A percentile compares a stretch with the other conserved stretches of the same genome.
These are phyloP conservation scores for Seriola quinqueradiata DNA, from an alignment of 2,113 vertebrate species.

Conservation along the genomic window DNA sequence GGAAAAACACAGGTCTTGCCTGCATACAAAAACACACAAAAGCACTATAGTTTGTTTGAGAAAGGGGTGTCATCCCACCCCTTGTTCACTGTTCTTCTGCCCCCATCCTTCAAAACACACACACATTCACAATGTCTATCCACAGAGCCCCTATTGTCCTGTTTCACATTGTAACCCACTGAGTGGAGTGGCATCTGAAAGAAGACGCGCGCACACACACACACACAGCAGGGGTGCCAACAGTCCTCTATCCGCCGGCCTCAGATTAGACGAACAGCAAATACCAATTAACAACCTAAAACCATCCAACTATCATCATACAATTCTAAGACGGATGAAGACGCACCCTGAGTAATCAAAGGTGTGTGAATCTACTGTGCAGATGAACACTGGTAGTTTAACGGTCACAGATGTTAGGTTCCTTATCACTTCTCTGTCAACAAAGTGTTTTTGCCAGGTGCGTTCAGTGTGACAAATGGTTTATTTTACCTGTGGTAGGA, in stretches of 20 bases:
- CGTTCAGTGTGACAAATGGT: background rate
- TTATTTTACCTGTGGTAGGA: constrained; percentile 75
- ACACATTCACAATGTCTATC: constrained; percentile 31
- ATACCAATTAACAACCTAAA: constrained; percentile 29
- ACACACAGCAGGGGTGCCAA: constrained; percentile 33
- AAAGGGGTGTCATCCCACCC: constrained; percentile 60
- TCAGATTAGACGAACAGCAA: constrained; percentile 34
- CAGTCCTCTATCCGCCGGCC: background rate
- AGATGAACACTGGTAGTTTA: background rate
- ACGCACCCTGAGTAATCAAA: constrained; percentile 66
- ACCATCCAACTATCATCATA: background rate
- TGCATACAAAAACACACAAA: constrained; percentile 44
- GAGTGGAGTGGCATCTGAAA: constrained; percentile 49
- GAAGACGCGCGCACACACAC: constrained; percentile 17
- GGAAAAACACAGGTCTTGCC: constrained; percentile 35
- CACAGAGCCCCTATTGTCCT: constrained; percentile 77
- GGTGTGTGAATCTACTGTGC: constrained; percentile 21
- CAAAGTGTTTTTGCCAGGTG: constrained; percentile 6
- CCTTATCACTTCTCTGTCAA: constrained; percentile 31
- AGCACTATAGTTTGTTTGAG: constrained; percentile 50
- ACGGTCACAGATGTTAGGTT: background rate
- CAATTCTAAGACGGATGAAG: constrained; percentile 24
- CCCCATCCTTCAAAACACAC: constrained; percentile 26
- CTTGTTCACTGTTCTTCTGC: constrained; percentile 46
- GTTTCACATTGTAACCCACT: constrained; percentile 63